Evolutionary conservation across 1,140 invertebrate species (phyloP), one percentile per base, ranked within the genome.

Genomic region (Vanessa atalanta): DNA sequence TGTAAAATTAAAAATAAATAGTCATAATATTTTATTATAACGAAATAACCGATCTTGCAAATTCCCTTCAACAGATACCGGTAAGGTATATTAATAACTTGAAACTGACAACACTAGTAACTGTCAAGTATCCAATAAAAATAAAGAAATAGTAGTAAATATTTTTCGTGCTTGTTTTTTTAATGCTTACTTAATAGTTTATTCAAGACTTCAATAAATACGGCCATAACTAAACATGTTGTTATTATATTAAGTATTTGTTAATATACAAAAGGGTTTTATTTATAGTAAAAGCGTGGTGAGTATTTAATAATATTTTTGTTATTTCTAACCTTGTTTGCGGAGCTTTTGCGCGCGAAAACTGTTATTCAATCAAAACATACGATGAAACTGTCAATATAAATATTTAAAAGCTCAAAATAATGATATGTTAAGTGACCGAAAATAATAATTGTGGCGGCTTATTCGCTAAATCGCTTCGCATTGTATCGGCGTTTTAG

Each of bases 391-490:
- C 43, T 57, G 43, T 31, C 63, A 37, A 31, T 43, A 48, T 11
- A 14, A 61, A 11, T 60, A 48, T 13, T 73, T 50, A 12, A 47
- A 43, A 31, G 57, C 20, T 0, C 5, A 31, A 31, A 61, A 61
- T 61, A 61, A 61, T 61, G 15, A 13, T 23, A 64, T 57, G 47
- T 63, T 68, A 75, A 76, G 48, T 64, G 31, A 69, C 55, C 26
- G 47, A 60, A 51, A 75, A 43, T 57, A 76, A 82, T 78, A 79
- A 82, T 79, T 63, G 69, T 5, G n/a, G 43, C 66, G 70, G 64
- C 72, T 72, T 86, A 88, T 87, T 88, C 87, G 83, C 82, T 63
- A 79, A 81, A 84, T 85, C 60, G 73, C 68, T 78, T 85, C 73
- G 69, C 37, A 66, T 78, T 66, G 68, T 72, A 47, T 70, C 75